Percentiles rank a stretch among this genome's conserved stretches.
Conservation (phyloP, 2,797 vertebrate species). For the Syndactyla subalaris region DNA sequence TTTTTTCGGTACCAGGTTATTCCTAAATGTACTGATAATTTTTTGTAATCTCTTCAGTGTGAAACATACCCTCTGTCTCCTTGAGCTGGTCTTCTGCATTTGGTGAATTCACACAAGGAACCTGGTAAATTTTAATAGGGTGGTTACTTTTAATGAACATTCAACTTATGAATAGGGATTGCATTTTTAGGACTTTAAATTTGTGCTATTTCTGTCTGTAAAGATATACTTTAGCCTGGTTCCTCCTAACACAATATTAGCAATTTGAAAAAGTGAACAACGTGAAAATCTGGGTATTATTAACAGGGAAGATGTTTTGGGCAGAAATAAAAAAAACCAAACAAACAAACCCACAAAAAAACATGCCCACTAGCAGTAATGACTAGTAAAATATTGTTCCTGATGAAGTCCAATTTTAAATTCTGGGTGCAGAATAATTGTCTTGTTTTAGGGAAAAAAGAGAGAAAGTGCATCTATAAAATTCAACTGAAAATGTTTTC, state of each 20-base stretch:
- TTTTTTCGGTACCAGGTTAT: neutral
- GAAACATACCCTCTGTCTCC: neutral
- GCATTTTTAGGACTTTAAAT: neutral
- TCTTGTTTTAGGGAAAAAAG: neutral
- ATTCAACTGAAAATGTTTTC: neutral
- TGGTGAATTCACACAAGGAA: neutral
- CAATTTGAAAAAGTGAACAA: neutral
- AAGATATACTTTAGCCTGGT: neutral
- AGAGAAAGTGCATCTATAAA: conserved; percentile 5
- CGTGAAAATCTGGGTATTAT: neutral
- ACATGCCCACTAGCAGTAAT: neutral
- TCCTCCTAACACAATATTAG: neutral
- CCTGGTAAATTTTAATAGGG: neutral
- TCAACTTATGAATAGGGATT: neutral
- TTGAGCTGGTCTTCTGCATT: neutral
- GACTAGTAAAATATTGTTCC: neutral
- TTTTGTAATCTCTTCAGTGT: neutral
- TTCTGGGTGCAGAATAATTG: neutral
- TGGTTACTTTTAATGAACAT: neutral
- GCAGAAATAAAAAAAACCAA: neutral
- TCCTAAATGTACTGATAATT: neutral
- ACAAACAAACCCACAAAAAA: neutral
- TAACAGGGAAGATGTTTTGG: neutral
- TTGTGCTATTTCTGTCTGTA: conserved; percentile 42
- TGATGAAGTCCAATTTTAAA: conserved; percentile 10